Conservation (phyloP, 2,113 vertebrate species). For the Antechinus flavipes region DNA sequence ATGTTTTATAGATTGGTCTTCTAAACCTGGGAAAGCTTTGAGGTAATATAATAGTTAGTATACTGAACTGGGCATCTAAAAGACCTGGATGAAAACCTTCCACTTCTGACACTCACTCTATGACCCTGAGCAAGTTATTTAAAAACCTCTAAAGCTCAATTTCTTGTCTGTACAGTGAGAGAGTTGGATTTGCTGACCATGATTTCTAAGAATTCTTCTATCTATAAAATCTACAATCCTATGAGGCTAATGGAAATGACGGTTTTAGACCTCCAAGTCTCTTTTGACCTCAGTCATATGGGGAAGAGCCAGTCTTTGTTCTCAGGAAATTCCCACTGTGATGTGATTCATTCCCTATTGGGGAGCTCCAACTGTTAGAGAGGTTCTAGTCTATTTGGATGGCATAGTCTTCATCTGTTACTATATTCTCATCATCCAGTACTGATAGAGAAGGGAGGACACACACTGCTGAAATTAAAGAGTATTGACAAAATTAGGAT, state of each 20-base stretch:
- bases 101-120: not conserved
- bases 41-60: not conserved
- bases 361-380: not conserved
- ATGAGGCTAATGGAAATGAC: not conserved
- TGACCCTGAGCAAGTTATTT: not conserved
- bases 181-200: not conserved
- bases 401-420: not conserved
- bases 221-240: not conserved
- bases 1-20: not conserved
- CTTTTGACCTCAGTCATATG: not conserved
- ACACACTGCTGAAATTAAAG: constrained; percentile 8
- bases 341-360: not conserved
- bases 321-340: not conserved
- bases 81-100: not conserved
- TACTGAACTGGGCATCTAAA: not conserved
- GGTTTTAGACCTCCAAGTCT: not conserved
- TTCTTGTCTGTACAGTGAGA: not conserved
- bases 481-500: not conserved
- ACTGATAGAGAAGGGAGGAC: not conserved
- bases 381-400: not conserved
- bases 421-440: not conserved
- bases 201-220: not conserved
- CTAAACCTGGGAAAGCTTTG: not conserved
- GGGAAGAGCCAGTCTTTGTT: not conserved
- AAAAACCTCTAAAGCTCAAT: not conserved